These are phyloP conservation scores for Drusus annulatus DNA, from an alignment of 1,140 invertebrate species.

Conservation along the genomic window DNA sequence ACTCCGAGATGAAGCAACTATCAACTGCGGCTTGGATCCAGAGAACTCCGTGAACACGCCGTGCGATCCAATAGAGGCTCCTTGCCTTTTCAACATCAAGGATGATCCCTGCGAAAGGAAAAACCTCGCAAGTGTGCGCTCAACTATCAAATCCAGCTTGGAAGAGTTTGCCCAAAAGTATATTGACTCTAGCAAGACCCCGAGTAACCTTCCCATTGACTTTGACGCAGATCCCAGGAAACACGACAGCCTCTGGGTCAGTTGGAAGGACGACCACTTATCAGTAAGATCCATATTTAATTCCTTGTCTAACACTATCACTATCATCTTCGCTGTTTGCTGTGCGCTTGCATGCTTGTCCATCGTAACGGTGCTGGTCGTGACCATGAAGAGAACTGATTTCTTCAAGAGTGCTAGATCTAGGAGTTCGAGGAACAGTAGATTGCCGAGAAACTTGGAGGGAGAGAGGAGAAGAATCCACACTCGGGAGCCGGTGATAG, in stretches of 20 bases:
- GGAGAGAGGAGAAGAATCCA: slow-evolving; percentile 37
- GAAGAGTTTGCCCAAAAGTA: slow-evolving; percentile 68
- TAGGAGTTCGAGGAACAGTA: not conserved
- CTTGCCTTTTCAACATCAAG: slow-evolving; percentile 81
- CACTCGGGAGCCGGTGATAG: slow-evolving; percentile 28
- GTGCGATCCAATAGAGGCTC: slow-evolving; percentile 47
- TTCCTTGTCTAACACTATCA: slow-evolving; percentile 15
- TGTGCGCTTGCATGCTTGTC: slow-evolving; percentile 23
- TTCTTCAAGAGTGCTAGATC: slow-evolving; percentile 20
- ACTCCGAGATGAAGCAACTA: slow-evolving; percentile 35
- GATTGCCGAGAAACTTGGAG: slow-evolving; percentile 5
- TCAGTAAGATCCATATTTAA: slow-evolving; percentile 21
- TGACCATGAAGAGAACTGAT: slow-evolving; percentile 16
- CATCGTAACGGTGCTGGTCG: slow-evolving; percentile 35
- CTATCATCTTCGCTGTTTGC: slow-evolving; percentile 36
- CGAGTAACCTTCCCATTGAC: slow-evolving; percentile 72
- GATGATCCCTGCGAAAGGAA: slow-evolving; percentile 84
- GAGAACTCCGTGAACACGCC: slow-evolving; percentile 46
- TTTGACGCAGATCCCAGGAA: slow-evolving; percentile 71
- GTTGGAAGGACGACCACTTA: slow-evolving; percentile 68
- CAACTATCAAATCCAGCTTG: slow-evolving; percentile 67
- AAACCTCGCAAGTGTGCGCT: slow-evolving; percentile 75
- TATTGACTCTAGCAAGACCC: slow-evolving; percentile 67
- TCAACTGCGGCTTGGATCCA: slow-evolving; percentile 36
- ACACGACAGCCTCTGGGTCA: slow-evolving; percentile 73